Percentiles rank a stretch among this genome's conserved stretches.
Evolutionary conservation across 92 coral and sea anemone genomes (phyloP).

Genomic region (Heliopora coerulea): DNA sequence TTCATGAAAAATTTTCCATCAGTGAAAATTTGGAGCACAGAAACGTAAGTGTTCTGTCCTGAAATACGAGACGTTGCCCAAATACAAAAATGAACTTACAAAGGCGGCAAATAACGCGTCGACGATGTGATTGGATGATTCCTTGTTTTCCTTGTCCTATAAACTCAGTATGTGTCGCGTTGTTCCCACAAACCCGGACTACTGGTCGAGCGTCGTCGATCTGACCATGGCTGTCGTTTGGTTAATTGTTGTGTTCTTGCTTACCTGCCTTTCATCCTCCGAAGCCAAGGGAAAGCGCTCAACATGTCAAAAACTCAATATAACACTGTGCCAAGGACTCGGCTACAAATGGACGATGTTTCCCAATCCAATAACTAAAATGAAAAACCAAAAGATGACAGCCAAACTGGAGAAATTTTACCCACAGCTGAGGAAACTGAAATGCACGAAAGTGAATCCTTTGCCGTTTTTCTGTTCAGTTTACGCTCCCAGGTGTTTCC

Average conservation of each 20-base stretch:
- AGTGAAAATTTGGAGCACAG: too few species aligned
- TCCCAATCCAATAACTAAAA: constrained; percentile 33
- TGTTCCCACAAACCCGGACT: too few species aligned
- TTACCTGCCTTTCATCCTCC: neutral
- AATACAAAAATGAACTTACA: too few species aligned
- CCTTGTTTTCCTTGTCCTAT: too few species aligned
- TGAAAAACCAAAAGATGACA: constrained; percentile 7
- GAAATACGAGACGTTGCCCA: too few species aligned
- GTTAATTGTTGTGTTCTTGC: neutral
- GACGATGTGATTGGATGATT: too few species aligned
- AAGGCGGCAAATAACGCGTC: too few species aligned
- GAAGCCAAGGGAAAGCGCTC: constrained; percentile 17
- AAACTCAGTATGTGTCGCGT: too few species aligned
- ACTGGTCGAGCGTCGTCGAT: too few species aligned
- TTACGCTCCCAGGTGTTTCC: constrained; percentile 10
- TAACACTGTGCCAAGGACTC: neutral
- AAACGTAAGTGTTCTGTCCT: too few species aligned
- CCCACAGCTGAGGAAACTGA: neutral
- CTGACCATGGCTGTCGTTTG: constrained; percentile 25
- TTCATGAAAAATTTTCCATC: too few species aligned
- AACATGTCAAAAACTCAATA: neutral
- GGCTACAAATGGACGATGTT: constrained; percentile 22
- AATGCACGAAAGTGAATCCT: constrained; percentile 6
- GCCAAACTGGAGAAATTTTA: neutral
- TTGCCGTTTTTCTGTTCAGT: constrained; percentile 35